Evolutionary conservation across 2,113 vertebrate genomes (phyloP).

Genomic region (Balaeniceps rex): DNA sequence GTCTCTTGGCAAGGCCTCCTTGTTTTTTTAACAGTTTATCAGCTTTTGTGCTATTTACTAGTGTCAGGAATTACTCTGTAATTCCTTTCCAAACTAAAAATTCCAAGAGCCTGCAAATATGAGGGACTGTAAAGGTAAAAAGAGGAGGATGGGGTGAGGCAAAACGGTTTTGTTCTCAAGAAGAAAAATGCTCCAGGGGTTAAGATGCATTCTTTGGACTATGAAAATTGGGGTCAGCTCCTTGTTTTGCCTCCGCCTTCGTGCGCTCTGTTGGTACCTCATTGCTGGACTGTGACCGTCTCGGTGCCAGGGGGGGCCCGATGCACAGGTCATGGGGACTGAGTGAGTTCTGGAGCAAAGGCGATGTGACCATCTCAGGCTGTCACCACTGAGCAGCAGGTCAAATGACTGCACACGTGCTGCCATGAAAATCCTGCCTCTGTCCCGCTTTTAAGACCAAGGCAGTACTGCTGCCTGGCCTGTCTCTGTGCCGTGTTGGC

Average conservation of each 20-base stretch:
- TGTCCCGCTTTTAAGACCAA: neutral
- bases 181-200: neutral
- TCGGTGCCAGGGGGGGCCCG: neutral
- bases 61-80: neutral
- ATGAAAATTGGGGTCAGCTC: neutral
- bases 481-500: neutral
- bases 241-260: neutral
- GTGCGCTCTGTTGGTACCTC: neutral
- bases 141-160: neutral
- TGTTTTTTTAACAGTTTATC: conserved; percentile 52
- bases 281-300: neutral
- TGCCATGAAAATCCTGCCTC: neutral
- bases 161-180: neutral
- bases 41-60: conserved; percentile 29
- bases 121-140: neutral
- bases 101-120: neutral
- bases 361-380: neutral
- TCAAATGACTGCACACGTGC: rapidly evolving
- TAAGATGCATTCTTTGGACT: neutral
- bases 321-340: neutral
- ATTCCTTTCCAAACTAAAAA: neutral
- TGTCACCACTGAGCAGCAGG: neutral
- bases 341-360: neutral
- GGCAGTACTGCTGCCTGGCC: neutral
- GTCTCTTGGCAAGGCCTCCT: conserved; percentile 32